Evolutionary conservation across 2,797 vertebrate species (phyloP), one percentile per base, ranked within the genome.

Genomic region (Dryobates pubescens): DNA sequence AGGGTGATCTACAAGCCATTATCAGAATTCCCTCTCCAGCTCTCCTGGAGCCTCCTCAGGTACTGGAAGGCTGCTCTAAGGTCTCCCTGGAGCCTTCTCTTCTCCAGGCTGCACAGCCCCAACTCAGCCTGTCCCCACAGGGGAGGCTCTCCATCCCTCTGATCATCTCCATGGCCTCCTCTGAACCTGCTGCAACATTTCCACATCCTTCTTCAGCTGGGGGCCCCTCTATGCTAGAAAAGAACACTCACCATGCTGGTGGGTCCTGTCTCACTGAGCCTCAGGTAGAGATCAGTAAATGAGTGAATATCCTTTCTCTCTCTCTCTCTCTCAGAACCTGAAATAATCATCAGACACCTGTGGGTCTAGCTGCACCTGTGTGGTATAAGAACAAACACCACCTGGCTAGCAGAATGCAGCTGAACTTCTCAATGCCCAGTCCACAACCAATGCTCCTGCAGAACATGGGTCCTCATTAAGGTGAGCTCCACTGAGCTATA

Each of bases 181-280:
- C 47, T 49, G 49, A 24, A 51, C 12, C 12, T 24, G 49, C 49
- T 51, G 23, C 49, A 51, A 51, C 49, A 51, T 51, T 51, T 51
- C 49, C 49, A 51, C 49, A 51, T 51, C 49, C 22, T 51, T 51
- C 22, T 51, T 51, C 23, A 51, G 23, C 49, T 51, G 22, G 49
- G 49, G 49, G 23, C 23, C 49, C 22, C 49, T 51, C 23, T 51
- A 6, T 51, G 23, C 49, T 51, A 24, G 49, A 24, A 65, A 58
- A 57, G 30, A 69, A 36, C 34, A 96, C 94, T 95, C 84, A 96
- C 96, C 96, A 96, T 96, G 81, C 41, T 94, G 91, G 77, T 85
- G 89, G 18, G 51, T 32, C 67, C 68, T 91, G 4, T 79, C 81
- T 82, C 61, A 59, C 73, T 59, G 88, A 86, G 47, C 69, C 76